Percentiles rank a stretch among this genome's conserved stretches.
phyloP scores from a whole-genome alignment of 2,113 vertebrate species.

The Chaetura pelagica region DNA sequence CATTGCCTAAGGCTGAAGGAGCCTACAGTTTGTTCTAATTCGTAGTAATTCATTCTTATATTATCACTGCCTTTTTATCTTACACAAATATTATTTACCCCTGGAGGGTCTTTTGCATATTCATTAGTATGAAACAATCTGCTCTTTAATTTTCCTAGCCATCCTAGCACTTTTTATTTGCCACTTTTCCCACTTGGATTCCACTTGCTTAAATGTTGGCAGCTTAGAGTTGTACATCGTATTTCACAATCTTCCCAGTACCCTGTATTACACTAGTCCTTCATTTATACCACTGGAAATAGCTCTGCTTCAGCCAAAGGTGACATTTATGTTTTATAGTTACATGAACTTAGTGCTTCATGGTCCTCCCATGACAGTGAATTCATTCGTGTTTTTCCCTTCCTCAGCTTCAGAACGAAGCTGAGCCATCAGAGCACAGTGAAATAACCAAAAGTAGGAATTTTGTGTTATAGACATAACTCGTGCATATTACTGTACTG shows the following conservation, averaged over 20 bases:
- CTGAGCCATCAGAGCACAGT: background rate
- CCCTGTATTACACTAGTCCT: background rate
- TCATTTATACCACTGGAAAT: background rate
- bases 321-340: background rate
- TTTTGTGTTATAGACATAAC: background rate
- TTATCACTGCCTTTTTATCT: background rate
- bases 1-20: background rate
- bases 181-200: background rate
- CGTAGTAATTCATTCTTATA: background rate
- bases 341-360: background rate
- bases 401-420: background rate
- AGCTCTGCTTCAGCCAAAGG: background rate
- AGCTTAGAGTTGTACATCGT: background rate
- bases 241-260: background rate
- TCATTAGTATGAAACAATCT: background rate
- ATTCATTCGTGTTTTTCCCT: background rate
- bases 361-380: background rate
- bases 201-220: background rate
- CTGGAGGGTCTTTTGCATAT: background rate
- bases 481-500: accelerated
- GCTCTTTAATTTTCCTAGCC: background rate
- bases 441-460: background rate
- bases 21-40: background rate
- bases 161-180: background rate
- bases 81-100: background rate